Percentiles rank a stretch among this genome's conserved stretches.
phyloP scores from a whole-genome alignment of 2,888 invertebrate genomes.

The Sarcophaga subvicina region DNA sequence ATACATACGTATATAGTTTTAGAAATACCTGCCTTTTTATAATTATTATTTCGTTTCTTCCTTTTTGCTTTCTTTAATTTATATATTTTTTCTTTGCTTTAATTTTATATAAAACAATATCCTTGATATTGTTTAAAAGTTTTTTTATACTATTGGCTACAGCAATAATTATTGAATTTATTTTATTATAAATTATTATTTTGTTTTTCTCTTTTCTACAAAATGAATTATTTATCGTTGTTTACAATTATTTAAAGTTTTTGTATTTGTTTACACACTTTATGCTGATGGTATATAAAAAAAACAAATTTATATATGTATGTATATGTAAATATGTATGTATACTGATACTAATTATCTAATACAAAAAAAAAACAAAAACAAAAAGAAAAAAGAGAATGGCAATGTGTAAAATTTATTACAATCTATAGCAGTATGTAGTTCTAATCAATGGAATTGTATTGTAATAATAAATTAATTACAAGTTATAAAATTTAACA shows the following conservation, averaged over 20 bases:
- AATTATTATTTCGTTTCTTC: too few relatives aligned
- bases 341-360: conserved; percentile 31
- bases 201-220: too few relatives aligned
- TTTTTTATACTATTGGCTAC: conserved; percentile 10
- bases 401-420: conserved; percentile 55
- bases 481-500: background rate
- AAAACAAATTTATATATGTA: background rate
- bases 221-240: too few relatives aligned
- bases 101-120: conserved; percentile 22
- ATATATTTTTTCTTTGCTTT: too few relatives aligned
- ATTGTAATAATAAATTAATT: background rate
- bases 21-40: too few relatives aligned
- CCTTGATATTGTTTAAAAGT: conserved; percentile 36
- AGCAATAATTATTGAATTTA: too few relatives aligned
- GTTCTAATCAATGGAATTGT: background rate
- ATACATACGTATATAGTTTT: too few relatives aligned
- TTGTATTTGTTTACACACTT: too few relatives aligned
- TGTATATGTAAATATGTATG: background rate
- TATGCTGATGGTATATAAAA: background rate
- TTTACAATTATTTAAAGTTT: too few relatives aligned
- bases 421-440: background rate
- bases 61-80: too few relatives aligned
- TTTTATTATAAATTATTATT: too few relatives aligned
- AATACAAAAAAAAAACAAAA: conserved; percentile 14
- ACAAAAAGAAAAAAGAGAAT: conserved; percentile 23